Conservation (phyloP, 2,888 invertebrate genomes). For the Sarcophaga subvicina region DNA sequence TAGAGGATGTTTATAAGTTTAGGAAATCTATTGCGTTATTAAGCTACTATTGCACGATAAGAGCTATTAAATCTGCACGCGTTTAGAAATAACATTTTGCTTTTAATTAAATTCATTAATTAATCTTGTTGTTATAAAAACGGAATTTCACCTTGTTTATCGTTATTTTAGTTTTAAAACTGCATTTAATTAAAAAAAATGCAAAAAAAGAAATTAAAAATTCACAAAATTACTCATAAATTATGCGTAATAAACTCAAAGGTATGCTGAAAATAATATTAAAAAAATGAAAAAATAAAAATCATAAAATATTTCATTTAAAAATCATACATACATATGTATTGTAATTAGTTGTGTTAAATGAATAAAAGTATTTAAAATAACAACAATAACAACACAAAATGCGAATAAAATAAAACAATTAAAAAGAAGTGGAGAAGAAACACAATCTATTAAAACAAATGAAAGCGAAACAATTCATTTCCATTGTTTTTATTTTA, state of each 20-base stretch:
- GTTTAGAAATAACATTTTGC: too few species aligned
- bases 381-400: not conserved
- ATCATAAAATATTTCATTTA: slow-evolving; percentile 3
- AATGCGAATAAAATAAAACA: slow-evolving; percentile 20
- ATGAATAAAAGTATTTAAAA: not conserved
- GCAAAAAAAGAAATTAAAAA: not conserved
- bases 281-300: slow-evolving; percentile 6
- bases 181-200: not conserved
- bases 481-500: not conserved
- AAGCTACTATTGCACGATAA: too few species aligned
- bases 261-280: not conserved
- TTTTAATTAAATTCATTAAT: not conserved
- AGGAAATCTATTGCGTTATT: too few species aligned
- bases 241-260: slow-evolving; percentile 18
- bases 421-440: not conserved
- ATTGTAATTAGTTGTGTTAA: not conserved
- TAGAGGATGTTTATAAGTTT: too few species aligned
- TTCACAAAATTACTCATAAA: slow-evolving; percentile 26
- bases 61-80: too few species aligned
- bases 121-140: not conserved
- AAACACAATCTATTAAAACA: slow-evolving; percentile 24
- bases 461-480: slow-evolving; percentile 35
- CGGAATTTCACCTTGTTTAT: slow-evolving; percentile 28
- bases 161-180: not conserved
- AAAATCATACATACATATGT: not conserved